phyloP scores from a whole-genome alignment of 35 echinoderm and acorn worm genomes.

The Nesometra sesokonis region DNA sequence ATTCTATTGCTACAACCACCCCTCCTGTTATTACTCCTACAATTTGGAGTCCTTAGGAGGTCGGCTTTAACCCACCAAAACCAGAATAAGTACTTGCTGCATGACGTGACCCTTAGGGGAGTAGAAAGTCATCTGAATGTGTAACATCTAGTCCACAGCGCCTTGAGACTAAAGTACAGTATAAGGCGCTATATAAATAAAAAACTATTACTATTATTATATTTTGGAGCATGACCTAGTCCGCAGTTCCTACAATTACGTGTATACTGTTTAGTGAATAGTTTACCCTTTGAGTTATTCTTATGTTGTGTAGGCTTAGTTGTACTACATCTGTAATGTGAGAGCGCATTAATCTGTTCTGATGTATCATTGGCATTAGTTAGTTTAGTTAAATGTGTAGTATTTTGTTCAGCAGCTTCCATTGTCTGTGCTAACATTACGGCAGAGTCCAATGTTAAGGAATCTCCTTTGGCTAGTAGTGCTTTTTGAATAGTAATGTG shows the following conservation, averaged over 20 bases:
- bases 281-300: not conserved
- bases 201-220: no score
- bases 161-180: no score
- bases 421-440: not conserved
- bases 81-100: no score
- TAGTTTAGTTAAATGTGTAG: not conserved
- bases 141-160: no score
- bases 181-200: no score
- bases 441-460: not conserved
- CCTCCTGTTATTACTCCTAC: no score
- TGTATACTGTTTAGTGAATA: not conserved
- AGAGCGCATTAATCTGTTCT: not conserved
- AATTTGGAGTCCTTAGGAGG: no score
- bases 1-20: no score
- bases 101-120: no score
- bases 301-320: not conserved
- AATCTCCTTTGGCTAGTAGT: not conserved
- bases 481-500: not conserved
- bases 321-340: no score
- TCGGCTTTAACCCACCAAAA: no score
- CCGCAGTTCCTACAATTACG: conserved; percentile 8
- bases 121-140: no score
- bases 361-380: not conserved
- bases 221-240: not conserved
- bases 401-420: not conserved